Conservation (phyloP, 1,140 invertebrate species). For the Macrobrachium nipponense region DNA sequence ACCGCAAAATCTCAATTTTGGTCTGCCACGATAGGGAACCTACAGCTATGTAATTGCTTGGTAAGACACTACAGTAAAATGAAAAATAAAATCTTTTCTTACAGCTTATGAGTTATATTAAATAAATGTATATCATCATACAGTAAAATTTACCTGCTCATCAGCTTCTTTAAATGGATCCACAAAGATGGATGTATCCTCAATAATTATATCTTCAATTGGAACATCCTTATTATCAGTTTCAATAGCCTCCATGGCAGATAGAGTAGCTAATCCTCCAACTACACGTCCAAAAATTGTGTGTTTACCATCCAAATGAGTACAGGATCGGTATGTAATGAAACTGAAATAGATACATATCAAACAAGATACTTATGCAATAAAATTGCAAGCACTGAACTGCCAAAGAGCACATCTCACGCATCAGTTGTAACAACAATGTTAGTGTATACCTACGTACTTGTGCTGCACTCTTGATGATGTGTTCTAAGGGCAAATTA, state of each 20-base stretch:
- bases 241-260: slow-evolving; percentile 92
- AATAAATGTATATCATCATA: too few relatives aligned
- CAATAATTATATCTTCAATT: slow-evolving; percentile 89
- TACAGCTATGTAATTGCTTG: too few relatives aligned
- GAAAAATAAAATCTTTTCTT: too few relatives aligned
- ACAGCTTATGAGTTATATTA: too few relatives aligned
- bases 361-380: background rate
- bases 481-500: too few relatives aligned
- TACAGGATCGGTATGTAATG: slow-evolving; percentile 96
- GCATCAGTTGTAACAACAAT: too few relatives aligned
- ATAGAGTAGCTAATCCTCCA: slow-evolving; percentile 93
- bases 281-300: slow-evolving; percentile 97
- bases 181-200: slow-evolving; percentile 86
- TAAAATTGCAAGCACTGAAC: background rate
- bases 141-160: slow-evolving; percentile 76
- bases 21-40: too few relatives aligned
- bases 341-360: slow-evolving; percentile 78
- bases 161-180: slow-evolving; percentile 95
- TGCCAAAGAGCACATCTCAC: background rate
- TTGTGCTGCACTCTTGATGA: background rate
- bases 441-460: too few relatives aligned
- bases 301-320: slow-evolving; percentile 96
- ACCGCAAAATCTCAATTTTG: too few relatives aligned
- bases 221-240: slow-evolving; percentile 96
- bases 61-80: too few relatives aligned